Evolutionary conservation across 2,113 vertebrate species (phyloP), one percentile per base, ranked within the genome.

Genomic region (Chelonoidis abingdonii): DNA sequence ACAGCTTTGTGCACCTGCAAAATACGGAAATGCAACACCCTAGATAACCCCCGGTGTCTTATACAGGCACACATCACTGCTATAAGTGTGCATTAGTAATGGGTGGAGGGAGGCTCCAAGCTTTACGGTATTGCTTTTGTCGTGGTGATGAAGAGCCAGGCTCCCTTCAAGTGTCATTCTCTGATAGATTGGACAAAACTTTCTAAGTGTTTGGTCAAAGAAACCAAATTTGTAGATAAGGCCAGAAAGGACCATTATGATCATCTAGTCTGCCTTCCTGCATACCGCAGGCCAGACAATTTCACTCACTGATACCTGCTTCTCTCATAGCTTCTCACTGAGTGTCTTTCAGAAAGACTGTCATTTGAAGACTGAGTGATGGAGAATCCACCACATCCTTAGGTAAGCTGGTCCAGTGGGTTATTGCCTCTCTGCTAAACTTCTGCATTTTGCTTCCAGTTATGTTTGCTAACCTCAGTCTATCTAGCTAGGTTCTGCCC

Each of bases 181-280:
- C 41, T 72, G 5, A 11, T 38, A 22, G 75, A n/a, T 35, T 6
- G 13, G 59, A 6, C 2, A 12, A 22, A 56, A 65, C 1, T 2
- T 3, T 31, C 41, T 31, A 49, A 6, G n/a, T 17, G 7, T 53
- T 0, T 35, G 50, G 11, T 29, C 25, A 29, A 72, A 80, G 78
- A 4, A 91, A 65, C 59, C 4, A 69, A 9, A n/a, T n/a, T 69
- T 69, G 35, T 72, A 72, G 9, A 72, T 72, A 38, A 72, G 21
- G 65, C n/a, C 65, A 72, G 7, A 72, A 21, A 9, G 65, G 35
- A n/a, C 8, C 35, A 5, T n/a, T 38, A 38, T 38, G 16, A 72
- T 72, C 2, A 72, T 38, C n/a, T 72, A 38, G n/a, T 38, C 65
- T 69, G n/a, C n/a, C n/a, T 19, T 21, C n/a, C n/a, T 72, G 65